A percentile compares a stretch with the other conserved stretches of the same genome.
Evolutionary conservation across 2,113 vertebrate species (phyloP).

Genomic region (Tichodroma muraria): DNA sequence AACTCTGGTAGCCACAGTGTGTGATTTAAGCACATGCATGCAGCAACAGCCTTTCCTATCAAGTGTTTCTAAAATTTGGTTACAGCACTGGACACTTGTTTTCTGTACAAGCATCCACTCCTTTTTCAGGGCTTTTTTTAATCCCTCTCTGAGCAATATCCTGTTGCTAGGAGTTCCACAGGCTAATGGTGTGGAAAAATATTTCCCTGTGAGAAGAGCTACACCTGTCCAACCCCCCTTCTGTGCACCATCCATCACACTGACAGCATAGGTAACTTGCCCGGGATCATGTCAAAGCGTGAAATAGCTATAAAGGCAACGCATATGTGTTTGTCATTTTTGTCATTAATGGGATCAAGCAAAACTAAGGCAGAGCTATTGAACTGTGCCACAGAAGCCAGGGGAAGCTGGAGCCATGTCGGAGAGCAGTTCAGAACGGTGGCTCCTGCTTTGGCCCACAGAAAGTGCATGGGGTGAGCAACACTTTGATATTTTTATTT

Average conservation of each 20-base stretch:
- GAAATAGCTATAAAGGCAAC: constrained; percentile 61
- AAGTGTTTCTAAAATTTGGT: not conserved
- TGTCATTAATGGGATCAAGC: constrained; percentile 48
- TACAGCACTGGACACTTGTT: not conserved
- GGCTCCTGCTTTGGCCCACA: not conserved
- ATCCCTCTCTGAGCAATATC: constrained; percentile 14
- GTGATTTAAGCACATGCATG: not conserved
- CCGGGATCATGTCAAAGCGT: constrained; percentile 38
- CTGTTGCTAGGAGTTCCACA: constrained; percentile 45
- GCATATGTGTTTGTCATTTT: constrained; percentile 43
- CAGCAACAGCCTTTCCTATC: not conserved
- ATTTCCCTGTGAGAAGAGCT: constrained; percentile 47
- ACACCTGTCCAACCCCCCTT: constrained; percentile 48
- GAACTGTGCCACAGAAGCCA: not conserved
- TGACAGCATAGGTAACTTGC: constrained; percentile 55
- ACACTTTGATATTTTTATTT: not conserved
- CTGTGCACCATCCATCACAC: constrained; percentile 23
- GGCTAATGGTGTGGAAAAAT: constrained; percentile 60
- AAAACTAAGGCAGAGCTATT: constrained; percentile 33
- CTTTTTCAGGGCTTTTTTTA: not conserved
- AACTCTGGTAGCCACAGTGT: not conserved
- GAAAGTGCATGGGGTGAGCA: not conserved
- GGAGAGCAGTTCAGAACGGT: not conserved
- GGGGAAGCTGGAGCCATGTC: not conserved
- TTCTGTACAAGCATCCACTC: not conserved